These are phyloP conservation scores for Leptinotarsa undecemlineata DNA, from an alignment of 1,140 invertebrate genomes.

Conservation along the genomic window DNA sequence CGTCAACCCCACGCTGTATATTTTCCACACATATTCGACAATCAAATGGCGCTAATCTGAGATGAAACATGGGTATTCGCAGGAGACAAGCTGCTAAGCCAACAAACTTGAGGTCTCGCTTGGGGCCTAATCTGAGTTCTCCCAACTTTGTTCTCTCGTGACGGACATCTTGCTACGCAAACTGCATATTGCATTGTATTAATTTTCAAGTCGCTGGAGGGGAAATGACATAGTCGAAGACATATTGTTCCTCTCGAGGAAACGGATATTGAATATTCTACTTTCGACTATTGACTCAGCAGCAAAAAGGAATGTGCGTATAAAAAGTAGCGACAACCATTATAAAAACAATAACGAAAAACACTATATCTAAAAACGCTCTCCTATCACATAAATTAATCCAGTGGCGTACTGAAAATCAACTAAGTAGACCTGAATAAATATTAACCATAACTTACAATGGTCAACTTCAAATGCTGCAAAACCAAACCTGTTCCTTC, in stretches of 20 bases:
- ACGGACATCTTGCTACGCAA: constrained; percentile 3
- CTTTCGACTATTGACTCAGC: too few species aligned
- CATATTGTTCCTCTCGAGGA: too few species aligned
- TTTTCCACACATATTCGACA: too few species aligned
- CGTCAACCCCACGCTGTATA: too few species aligned
- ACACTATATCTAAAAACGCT: background rate
- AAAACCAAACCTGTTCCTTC: constrained; percentile 3
- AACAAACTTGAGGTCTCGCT: background rate
- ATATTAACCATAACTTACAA: background rate
- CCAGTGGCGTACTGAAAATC: background rate
- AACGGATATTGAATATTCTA: too few species aligned
- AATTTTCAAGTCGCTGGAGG: background rate
- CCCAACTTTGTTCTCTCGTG: background rate
- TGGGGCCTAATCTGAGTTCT: background rate
- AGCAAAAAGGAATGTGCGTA: background rate
- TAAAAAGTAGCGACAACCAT: background rate
- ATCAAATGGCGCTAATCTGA: constrained; percentile 4
- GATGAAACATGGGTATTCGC: constrained; percentile 11
- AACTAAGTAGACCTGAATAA: background rate
- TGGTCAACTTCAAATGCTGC: constrained; percentile 15
- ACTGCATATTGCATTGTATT: constrained; percentile 3
- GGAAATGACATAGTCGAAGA: too few species aligned
- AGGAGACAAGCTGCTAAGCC: constrained; percentile 15
- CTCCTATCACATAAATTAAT: background rate
- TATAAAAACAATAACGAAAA: background rate